Conservation (phyloP, 2,888 invertebrate species). For the Mechanitis messenoides region DNA sequence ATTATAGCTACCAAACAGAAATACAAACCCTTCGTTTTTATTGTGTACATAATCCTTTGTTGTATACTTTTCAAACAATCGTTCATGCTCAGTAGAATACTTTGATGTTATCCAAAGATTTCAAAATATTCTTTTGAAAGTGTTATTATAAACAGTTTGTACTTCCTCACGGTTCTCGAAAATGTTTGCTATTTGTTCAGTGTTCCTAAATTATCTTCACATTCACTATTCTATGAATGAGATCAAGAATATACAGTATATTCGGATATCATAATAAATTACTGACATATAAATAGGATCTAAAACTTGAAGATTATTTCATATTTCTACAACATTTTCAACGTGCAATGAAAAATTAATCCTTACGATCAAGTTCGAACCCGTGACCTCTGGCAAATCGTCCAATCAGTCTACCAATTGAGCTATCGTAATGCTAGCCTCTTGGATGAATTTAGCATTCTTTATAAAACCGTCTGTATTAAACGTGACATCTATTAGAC, state of each 20-base stretch:
- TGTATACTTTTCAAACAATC: slow-evolving; percentile 42
- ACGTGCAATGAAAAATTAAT: too few relatives aligned
- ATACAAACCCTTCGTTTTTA: slow-evolving; percentile 1
- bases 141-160: slow-evolving; percentile 33
- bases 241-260: background rate
- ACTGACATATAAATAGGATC: background rate
- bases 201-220: slow-evolving; percentile 13
- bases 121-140: slow-evolving; percentile 37
- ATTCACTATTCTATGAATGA: slow-evolving; percentile 12
- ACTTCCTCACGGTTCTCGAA: slow-evolving; percentile 30
- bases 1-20: too few relatives aligned
- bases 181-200: slow-evolving; percentile 15
- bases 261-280: too few relatives aligned
- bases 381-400: too few relatives aligned
- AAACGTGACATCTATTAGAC: too few relatives aligned
- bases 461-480: too few relatives aligned
- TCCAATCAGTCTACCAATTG: too few relatives aligned
- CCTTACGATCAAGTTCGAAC: too few relatives aligned
- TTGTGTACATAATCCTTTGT: slow-evolving; percentile 32
- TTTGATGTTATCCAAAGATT: slow-evolving; percentile 37
- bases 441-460: too few relatives aligned
- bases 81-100: slow-evolving; percentile 25
- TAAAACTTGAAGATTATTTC: background rate
- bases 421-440: too few relatives aligned
- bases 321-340: too few relatives aligned